Conservation (phyloP, 2,888 invertebrate species). For the Odontomyia ornata region DNA sequence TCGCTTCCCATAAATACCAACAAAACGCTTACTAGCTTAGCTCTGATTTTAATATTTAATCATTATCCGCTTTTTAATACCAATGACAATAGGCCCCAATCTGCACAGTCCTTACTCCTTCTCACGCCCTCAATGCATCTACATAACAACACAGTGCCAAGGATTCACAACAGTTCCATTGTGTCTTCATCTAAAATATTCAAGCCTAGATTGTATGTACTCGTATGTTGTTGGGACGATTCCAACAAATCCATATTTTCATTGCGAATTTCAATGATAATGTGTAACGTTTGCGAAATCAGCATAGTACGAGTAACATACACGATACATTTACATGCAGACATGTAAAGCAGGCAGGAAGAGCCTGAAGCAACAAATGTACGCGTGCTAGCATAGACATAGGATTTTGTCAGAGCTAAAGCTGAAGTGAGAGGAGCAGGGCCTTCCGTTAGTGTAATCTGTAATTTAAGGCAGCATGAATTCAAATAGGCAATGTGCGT, state of each 20-base stretch:
- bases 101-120: background rate
- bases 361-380: too few species aligned
- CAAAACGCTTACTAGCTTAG: background rate
- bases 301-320: too few species aligned
- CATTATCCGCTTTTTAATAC: background rate
- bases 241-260: constrained; percentile 3
- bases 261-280: background rate
- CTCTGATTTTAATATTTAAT: constrained; percentile 4
- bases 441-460: background rate
- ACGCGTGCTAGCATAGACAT: too few species aligned
- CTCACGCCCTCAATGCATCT: too few species aligned
- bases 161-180: background rate
- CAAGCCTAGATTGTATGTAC: background rate
- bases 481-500: background rate
- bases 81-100: background rate
- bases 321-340: too few species aligned
- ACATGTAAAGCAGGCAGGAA: too few species aligned
- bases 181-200: background rate
- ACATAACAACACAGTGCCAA: background rate
- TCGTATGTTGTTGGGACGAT: background rate
- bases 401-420: background rate
- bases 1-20: background rate
- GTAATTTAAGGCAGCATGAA: background rate
- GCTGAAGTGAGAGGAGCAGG: background rate
- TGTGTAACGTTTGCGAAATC: background rate